Percentiles rank a stretch among this genome's conserved stretches.
These are phyloP conservation scores for Dicaeum eximium DNA, from an alignment of 2,113 vertebrate genomes.

Conservation along the genomic window DNA sequence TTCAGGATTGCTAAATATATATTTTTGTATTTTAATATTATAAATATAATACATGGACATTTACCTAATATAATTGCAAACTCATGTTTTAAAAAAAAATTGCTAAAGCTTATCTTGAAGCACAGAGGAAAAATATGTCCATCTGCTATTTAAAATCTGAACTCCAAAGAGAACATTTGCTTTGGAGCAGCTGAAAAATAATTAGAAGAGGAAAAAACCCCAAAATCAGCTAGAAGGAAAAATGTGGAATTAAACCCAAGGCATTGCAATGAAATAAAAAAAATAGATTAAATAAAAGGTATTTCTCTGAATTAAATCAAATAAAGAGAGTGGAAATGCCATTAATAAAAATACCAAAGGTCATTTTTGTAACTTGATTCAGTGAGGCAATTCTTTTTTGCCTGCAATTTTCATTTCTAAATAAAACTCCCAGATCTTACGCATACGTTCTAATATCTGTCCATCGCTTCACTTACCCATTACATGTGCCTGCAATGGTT, in stretches of 20 bases:
- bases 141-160: slow-evolving; percentile 14
- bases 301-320: not conserved
- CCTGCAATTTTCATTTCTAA: not conserved
- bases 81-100: not conserved
- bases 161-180: slow-evolving; percentile 12
- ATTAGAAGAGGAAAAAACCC: not conserved
- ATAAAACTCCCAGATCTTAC: not conserved
- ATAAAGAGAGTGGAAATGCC: not conserved
- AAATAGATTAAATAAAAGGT: not conserved
- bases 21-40: not conserved
- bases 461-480: not conserved
- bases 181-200: slow-evolving; percentile 11
- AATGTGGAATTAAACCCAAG: not conserved
- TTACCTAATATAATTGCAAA: not conserved
- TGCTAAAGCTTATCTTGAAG: not conserved
- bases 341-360: not conserved
- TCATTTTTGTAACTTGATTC: not conserved
- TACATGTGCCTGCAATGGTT: not conserved
- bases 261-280: not conserved
- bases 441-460: not conserved
- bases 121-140: not conserved
- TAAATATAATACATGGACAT: not conserved
- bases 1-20: not conserved
- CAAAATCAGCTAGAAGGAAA: not conserved
- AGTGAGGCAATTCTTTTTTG: not conserved